Conservation (phyloP, 2,888 invertebrate genomes). For the Drosophila neutralis region DNA sequence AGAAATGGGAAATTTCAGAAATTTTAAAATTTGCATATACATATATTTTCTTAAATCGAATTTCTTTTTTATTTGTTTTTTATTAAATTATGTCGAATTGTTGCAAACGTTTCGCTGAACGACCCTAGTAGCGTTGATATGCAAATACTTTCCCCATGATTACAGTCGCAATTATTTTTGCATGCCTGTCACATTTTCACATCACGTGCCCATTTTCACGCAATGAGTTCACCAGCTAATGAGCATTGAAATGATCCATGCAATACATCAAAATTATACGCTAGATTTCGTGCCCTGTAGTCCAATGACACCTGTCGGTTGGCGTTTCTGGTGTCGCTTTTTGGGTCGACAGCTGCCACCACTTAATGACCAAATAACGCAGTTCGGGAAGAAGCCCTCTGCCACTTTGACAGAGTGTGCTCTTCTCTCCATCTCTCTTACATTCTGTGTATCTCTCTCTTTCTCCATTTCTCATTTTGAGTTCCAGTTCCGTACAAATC, state of each 20-base stretch:
- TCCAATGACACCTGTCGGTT: slow-evolving; percentile 50
- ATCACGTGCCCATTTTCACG: slow-evolving; percentile 9
- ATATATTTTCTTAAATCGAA: not conserved
- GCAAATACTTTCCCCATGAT: slow-evolving; percentile 17
- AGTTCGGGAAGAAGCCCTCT: slow-evolving; percentile 31
- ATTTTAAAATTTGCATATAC: not conserved
- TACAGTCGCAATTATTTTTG: slow-evolving; percentile 32
- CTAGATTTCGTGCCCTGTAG: slow-evolving; percentile 35
- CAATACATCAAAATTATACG: slow-evolving; percentile 41
- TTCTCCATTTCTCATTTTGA: slow-evolving; percentile 16
- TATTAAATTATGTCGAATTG: not conserved
- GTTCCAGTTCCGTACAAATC: slow-evolving; percentile 59
- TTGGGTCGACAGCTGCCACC: slow-evolving; percentile 51
- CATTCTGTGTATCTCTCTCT: not conserved
- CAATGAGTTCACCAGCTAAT: slow-evolving; percentile 23
- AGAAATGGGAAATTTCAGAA: too few species aligned
- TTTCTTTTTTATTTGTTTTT: not conserved
- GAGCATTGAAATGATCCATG: slow-evolving; percentile 33
- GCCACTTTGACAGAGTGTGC: slow-evolving; percentile 49
- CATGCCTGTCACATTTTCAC: slow-evolving; percentile 36
- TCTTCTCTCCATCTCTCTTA: not conserved
- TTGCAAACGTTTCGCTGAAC: not conserved
- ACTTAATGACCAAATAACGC: slow-evolving; percentile 68
- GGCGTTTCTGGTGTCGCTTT: not conserved
- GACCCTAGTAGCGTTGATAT: not conserved